phyloP scores from a whole-genome alignment of 2,888 invertebrate species.

The Odontocolon sp. region DNA sequence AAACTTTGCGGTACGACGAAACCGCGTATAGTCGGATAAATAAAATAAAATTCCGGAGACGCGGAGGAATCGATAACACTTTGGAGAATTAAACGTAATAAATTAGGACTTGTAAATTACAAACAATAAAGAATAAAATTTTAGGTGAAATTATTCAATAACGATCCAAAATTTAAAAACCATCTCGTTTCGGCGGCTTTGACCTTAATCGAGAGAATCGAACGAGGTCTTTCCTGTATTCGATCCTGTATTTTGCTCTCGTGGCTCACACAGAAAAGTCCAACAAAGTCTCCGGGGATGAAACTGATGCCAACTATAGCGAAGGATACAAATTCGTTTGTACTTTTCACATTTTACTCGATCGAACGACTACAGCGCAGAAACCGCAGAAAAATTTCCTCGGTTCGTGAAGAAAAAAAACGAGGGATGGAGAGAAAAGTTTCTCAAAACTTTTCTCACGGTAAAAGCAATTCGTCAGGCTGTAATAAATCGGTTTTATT shows the following conservation, averaged over 20 bases:
- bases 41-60: background rate
- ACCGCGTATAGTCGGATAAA: too few relatives aligned
- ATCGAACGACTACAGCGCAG: background rate
- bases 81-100: too few relatives aligned
- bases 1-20: conserved; percentile 2
- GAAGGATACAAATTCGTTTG: conserved; percentile 10
- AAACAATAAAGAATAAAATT: too few relatives aligned
- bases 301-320: background rate
- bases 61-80: too few relatives aligned
- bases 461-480: conserved; percentile 41
- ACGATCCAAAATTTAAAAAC: too few relatives aligned
- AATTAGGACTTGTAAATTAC: too few relatives aligned
- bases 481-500: conserved; percentile 43
- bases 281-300: background rate
- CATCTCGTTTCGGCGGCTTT: too few relatives aligned
- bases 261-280: background rate
- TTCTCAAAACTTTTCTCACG: conserved; percentile 33
- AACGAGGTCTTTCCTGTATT: too few relatives aligned
- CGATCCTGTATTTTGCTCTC: too few relatives aligned
- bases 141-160: too few relatives aligned
- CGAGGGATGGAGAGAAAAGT: too few relatives aligned
- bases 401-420: background rate
- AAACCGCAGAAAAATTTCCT: conserved; percentile 20
- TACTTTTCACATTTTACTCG: conserved; percentile 29
- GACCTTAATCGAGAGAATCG: too few relatives aligned